Percentiles rank a stretch among this genome's conserved stretches.
These are phyloP conservation scores for Ctenoplectra terminalis DNA, from an alignment of 1,140 invertebrate genomes.

Conservation along the genomic window DNA sequence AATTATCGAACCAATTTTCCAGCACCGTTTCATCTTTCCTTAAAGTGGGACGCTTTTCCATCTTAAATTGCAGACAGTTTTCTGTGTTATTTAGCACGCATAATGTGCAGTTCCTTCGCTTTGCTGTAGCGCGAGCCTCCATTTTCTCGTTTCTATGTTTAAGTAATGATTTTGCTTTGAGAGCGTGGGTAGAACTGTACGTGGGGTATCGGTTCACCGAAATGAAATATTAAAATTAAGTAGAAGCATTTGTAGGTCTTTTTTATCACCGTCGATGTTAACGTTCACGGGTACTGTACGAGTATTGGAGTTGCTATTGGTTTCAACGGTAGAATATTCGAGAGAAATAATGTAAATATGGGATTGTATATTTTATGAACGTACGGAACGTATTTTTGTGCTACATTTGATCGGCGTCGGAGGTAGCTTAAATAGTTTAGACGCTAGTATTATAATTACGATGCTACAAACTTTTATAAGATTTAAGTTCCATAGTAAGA, in stretches of 20 bases:
- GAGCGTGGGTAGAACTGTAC: no score
- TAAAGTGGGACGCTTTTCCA: slow-evolving; percentile 41
- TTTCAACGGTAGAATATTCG: not conserved
- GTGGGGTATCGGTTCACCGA: no score
- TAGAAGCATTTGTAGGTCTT: no score
- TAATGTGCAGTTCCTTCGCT: not conserved
- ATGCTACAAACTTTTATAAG: not conserved
- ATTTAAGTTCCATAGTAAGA: not conserved
- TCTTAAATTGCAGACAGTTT: slow-evolving; percentile 2
- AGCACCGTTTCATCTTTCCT: not conserved
- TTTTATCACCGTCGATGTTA: no score
- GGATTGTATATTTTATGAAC: not conserved
- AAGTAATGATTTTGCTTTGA: slow-evolving; percentile 10
- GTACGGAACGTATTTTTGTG: not conserved
- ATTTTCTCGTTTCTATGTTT: not conserved
- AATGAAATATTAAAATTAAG: no score
- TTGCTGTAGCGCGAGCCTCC: no score
- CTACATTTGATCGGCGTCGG: not conserved
- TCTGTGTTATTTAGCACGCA: not conserved
- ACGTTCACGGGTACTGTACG: no score
- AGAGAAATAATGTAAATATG: not conserved
- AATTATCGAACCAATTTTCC: not conserved
- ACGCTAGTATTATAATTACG: not conserved
- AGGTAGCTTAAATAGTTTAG: not conserved
- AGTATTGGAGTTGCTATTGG: not conserved